These are phyloP conservation scores for Arion vulgaris DNA, from an alignment of 1,140 invertebrate genomes.

Conservation along the genomic window DNA sequence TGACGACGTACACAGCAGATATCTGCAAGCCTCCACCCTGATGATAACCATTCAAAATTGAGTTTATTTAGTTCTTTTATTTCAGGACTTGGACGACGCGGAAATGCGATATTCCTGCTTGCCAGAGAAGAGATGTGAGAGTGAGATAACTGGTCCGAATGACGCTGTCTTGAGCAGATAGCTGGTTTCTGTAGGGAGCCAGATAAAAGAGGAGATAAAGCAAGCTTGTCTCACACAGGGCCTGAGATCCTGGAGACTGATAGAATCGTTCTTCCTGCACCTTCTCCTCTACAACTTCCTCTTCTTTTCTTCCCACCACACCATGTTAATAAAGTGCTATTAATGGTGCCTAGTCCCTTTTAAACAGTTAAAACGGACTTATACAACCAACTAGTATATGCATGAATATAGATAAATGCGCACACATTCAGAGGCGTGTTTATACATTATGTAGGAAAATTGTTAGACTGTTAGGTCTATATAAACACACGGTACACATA, in stretches of 20 bases:
- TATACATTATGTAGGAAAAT: too few relatives aligned
- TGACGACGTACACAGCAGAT: slow-evolving; percentile 8
- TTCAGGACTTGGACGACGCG: slow-evolving; percentile 12
- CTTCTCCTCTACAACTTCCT: neutral
- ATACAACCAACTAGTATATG: neutral
- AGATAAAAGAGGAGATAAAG: slow-evolving; percentile 21
- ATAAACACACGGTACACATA: too few relatives aligned
- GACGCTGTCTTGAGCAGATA: slow-evolving; percentile 29
- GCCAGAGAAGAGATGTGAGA: slow-evolving; percentile 13
- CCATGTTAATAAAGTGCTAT: neutral
- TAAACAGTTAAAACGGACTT: too few relatives aligned
- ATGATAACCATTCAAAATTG: slow-evolving; percentile 23
- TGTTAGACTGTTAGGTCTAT: too few relatives aligned
- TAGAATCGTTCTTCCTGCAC: neutral
- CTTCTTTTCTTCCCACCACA: neutral
- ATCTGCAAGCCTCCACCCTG: neutral
- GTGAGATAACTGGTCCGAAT: neutral
- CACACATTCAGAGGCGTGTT: too few relatives aligned
- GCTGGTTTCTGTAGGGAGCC: slow-evolving; percentile 4
- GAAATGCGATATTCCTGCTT: slow-evolving; percentile 28
- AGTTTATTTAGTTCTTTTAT: slow-evolving; percentile 34
- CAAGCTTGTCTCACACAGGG: slow-evolving; percentile 6
- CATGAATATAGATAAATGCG: neutral
- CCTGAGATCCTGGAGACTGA: neutral
- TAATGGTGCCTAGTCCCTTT: too few relatives aligned